These are phyloP conservation scores for Drosophila sucinea DNA, from an alignment of 1,140 invertebrate species.

Conservation along the genomic window DNA sequence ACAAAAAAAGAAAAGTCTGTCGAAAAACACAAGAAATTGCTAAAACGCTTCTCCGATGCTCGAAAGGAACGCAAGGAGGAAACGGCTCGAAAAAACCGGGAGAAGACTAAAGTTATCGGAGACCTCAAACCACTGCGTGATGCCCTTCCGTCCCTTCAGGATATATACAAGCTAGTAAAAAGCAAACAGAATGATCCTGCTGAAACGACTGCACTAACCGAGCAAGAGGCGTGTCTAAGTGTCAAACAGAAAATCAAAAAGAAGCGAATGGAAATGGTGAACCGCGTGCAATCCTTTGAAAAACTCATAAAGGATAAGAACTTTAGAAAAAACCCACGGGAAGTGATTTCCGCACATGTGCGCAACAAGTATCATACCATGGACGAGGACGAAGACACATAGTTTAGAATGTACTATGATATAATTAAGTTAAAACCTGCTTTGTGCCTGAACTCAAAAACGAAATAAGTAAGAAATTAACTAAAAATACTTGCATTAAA, in stretches of 20 bases:
- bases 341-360: constrained; percentile 57
- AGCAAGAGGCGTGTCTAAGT: constrained; percentile 47
- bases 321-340: constrained; percentile 70
- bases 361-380: constrained; percentile 60
- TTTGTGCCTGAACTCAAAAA: not conserved
- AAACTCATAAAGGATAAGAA: constrained; percentile 73
- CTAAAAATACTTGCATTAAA: no score
- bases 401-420: not conserved
- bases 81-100: constrained; percentile 59
- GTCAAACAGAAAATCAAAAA: constrained; percentile 69
- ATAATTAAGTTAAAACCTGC: not conserved
- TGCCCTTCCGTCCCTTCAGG: constrained; percentile 75
- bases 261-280: constrained; percentile 59
- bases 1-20: constrained; percentile 73
- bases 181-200: constrained; percentile 29
- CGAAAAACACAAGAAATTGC: constrained; percentile 67
- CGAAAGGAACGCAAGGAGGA: constrained; percentile 69
- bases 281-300: constrained; percentile 58
- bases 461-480: not conserved
- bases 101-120: constrained; percentile 72
- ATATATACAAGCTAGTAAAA: constrained; percentile 66
- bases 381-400: constrained; percentile 46
- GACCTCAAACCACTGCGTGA: constrained; percentile 75
- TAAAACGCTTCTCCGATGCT: constrained; percentile 62
- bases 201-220: constrained; percentile 27